phyloP scores from a whole-genome alignment of 2,797 vertebrate genomes.

The Girardinus metallicus region DNA sequence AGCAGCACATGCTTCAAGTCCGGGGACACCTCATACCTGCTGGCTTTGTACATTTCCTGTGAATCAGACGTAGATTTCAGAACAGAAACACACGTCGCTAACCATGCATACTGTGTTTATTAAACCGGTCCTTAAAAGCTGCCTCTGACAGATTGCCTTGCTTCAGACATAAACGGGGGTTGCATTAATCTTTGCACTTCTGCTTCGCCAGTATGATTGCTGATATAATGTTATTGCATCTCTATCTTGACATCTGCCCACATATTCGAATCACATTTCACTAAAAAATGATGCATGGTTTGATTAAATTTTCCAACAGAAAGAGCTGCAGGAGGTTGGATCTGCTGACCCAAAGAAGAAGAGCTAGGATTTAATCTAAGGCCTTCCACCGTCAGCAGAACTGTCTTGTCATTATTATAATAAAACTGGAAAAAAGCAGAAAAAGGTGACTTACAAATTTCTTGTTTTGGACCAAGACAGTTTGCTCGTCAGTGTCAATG shows the following conservation, averaged over 20 bases:
- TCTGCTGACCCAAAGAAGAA: constrained; percentile 47
- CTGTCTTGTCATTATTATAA: background rate
- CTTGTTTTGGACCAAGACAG: constrained; percentile 91
- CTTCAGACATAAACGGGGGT: constrained; percentile 44
- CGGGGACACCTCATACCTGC: constrained; percentile 94
- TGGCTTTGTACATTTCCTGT: constrained; percentile 94
- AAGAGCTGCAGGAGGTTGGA: constrained; percentile 43
- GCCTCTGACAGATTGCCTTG: constrained; percentile 70
- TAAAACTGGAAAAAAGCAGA: background rate
- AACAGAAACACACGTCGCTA: constrained; percentile 39
- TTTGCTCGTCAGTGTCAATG: constrained; percentile 85
- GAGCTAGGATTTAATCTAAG: constrained; percentile 41
- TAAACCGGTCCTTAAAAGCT: constrained; percentile 63
- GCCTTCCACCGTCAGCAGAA: constrained; percentile 1
- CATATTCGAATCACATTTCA: constrained; percentile 35
- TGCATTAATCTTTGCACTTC: constrained; percentile 69
- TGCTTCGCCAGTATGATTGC: constrained; percentile 47
- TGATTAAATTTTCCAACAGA: constrained; percentile 48
- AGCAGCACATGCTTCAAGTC: constrained; percentile 93
- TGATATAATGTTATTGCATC: constrained; percentile 67
- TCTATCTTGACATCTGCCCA: constrained; percentile 17
- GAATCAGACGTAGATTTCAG: constrained; percentile 21
- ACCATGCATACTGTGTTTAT: constrained; percentile 69
- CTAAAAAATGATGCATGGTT: constrained; percentile 51
- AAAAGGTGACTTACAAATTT: constrained; percentile 89